Base-by-base conservation (phyloP, 2,797 vertebrate genomes). In the Onychomys arenicola region DNA sequence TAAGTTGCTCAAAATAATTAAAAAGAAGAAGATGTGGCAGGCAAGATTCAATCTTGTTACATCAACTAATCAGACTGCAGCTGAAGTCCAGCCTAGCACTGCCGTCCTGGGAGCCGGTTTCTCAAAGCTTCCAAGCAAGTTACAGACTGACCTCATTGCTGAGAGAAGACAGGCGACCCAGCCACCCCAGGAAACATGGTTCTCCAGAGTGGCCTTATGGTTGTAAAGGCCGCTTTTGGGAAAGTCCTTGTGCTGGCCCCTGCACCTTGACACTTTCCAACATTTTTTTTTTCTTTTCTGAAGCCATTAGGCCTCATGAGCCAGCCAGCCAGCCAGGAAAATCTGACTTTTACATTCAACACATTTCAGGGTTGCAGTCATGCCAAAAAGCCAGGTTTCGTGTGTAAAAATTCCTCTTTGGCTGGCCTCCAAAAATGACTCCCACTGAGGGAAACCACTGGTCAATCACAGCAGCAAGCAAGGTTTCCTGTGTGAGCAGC, bases 361-460 rank as follows among this genome's bases (percentile, higher is more conserved):
- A 52, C 78, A 96, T 43, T 95, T 91, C 90, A 10, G 13, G 97
- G 52, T 76, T 67, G 94, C 46, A 37, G n/a, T 78, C 10, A 10
- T 6, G 95, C 69, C 65, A 43, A 80, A 97, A 57, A 80, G 90
- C 32, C 49, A 92, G 95, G 91, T 93, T 94, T 27, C 73, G 14
- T 90, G 95, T 97, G 97, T 86, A 96, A 8, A 96, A 8, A 65
- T 91, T 61, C 77, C 90, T 82, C 32, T 95, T 94, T 90, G 83
- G 52, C 96, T 91, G 43, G 86, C 93, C 92, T 97, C 95, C 90
- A 89, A 95, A 95, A 94, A 69, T 92, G 87, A 83, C 46, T 1
- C 81, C n/a, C 13, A 49, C 75, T 55, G 86, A 95, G 91, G 40
- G 49, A 82, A 97, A 93, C 81, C 49, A 61, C 93, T 76, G 77